These are phyloP conservation scores for Drosophila differens DNA, from an alignment of 2,888 invertebrate species.

Conservation along the genomic window DNA sequence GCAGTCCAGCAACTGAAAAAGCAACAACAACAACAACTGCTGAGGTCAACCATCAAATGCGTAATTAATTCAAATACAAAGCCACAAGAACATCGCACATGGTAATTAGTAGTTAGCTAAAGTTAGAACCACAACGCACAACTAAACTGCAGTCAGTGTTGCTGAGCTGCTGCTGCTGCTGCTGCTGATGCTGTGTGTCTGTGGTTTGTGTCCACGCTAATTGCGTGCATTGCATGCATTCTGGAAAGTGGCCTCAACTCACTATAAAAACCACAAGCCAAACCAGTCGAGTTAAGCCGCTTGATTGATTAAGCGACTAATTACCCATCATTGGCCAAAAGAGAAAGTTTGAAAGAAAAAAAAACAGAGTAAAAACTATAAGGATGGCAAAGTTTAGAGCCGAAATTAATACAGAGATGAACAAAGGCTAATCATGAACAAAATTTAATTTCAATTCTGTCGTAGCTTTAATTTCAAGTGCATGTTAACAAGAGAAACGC, in stretches of 20 bases:
- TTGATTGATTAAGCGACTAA: constrained; percentile 34
- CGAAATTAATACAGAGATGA: neutral
- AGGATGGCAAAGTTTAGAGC: neutral
- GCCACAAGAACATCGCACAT: constrained; percentile 58
- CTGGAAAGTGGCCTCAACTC: neutral
- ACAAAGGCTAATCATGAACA: neutral
- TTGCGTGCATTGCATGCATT: constrained; percentile 52
- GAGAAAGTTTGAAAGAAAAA: neutral
- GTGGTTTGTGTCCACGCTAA: constrained; percentile 59
- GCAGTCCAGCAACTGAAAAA: constrained; percentile 22
- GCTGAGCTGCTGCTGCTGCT: constrained; percentile 2
- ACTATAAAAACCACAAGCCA: neutral
- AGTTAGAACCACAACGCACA: constrained; percentile 5
- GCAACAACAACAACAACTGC: constrained; percentile 25
- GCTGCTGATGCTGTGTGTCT: neutral
- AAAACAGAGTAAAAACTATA: neutral
- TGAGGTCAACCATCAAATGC: constrained; percentile 64
- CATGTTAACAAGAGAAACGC: neutral
- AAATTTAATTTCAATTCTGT: neutral
- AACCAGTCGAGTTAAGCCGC: constrained; percentile 1
- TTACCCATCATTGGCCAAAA: constrained; percentile 9
- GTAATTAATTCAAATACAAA: constrained; percentile 76
- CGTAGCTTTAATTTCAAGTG: neutral
- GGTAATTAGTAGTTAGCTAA: constrained; percentile 48
- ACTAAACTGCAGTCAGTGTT: neutral